A percentile compares a stretch with the other conserved stretches of the same genome.
Conservation (phyloP, 2,797 vertebrate genomes). For the Coregonus sp. region DNA sequence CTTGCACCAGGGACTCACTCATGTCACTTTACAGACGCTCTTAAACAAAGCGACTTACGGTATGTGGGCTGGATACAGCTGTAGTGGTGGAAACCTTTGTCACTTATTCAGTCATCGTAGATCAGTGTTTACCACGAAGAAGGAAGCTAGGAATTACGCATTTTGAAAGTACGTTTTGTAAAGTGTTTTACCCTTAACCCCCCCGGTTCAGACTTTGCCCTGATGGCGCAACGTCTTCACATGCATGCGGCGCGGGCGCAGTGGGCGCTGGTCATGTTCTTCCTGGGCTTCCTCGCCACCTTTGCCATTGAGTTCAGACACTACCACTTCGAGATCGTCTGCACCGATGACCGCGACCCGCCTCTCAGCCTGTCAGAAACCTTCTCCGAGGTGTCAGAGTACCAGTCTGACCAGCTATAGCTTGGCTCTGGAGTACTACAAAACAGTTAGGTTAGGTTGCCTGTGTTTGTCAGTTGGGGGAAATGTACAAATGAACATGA, state of each 20-base stretch:
- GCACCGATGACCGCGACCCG: slow-evolving; percentile 80
- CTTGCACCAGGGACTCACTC: slow-evolving; percentile 20
- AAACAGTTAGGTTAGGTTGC: background rate
- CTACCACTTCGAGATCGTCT: slow-evolving; percentile 79
- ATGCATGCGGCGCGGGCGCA: slow-evolving; percentile 83
- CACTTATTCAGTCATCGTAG: background rate
- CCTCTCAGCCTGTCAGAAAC: slow-evolving; percentile 81
- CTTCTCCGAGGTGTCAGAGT: slow-evolving; percentile 75
- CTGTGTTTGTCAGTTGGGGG: background rate
- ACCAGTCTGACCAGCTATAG: slow-evolving; percentile 64
- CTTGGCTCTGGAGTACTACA: background rate
- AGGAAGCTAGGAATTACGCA: background rate
- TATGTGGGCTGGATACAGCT: background rate
- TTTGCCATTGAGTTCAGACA: slow-evolving; percentile 89
- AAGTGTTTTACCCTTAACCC: slow-evolving; percentile 20
- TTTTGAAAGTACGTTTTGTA: too few relatives aligned
- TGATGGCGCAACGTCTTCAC: slow-evolving; percentile 73
- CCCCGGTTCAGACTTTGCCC: slow-evolving; percentile 74
- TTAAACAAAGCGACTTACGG: background rate
- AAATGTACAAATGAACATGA: background rate
- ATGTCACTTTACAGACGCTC: background rate
- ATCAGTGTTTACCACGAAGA: background rate
- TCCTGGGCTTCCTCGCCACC: slow-evolving; percentile 82
- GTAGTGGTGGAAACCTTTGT: background rate
- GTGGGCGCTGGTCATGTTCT: slow-evolving; percentile 90